These are phyloP conservation scores for Accipiter cooperii DNA, from an alignment of 2,113 vertebrate species.

Conservation along the genomic window DNA sequence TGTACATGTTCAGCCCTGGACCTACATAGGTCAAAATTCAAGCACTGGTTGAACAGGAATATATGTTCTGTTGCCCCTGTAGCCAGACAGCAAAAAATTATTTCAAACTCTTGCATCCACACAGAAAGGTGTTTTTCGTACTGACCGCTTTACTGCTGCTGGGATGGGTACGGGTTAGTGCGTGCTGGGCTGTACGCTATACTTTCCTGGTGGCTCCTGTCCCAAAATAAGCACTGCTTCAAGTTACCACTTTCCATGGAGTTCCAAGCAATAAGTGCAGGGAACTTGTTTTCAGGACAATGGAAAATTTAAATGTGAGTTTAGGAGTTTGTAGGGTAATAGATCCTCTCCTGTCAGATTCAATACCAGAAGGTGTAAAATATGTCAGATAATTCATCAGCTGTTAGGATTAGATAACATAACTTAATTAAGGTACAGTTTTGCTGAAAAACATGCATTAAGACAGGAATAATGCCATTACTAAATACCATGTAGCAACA, in stretches of 20 bases:
- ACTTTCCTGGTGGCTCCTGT: not conserved
- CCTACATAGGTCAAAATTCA: not conserved
- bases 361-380: constrained; percentile 25
- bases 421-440: constrained; percentile 28
- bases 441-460: not conserved
- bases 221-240: not conserved
- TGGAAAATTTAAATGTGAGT: not conserved
- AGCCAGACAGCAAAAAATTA: not conserved
- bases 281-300: not conserved
- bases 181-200: fast-evolving
- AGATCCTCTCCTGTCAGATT: constrained; percentile 30
- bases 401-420: constrained; percentile 25
- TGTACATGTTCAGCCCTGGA: not conserved
- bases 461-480: not conserved
- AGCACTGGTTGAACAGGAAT: not conserved
- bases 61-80: not conserved
- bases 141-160: not conserved
- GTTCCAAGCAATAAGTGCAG: not conserved
- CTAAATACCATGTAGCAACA: not conserved
- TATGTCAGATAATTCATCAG: constrained; percentile 13
- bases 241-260: not conserved
- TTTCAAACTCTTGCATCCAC: not conserved
- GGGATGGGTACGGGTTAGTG: not conserved
- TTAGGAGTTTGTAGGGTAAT: not conserved
- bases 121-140: not conserved